A percentile compares a stretch with the other conserved stretches of the same genome.
phyloP scores from a whole-genome alignment of 2,888 invertebrate species.

The Brachyptera putata region DNA sequence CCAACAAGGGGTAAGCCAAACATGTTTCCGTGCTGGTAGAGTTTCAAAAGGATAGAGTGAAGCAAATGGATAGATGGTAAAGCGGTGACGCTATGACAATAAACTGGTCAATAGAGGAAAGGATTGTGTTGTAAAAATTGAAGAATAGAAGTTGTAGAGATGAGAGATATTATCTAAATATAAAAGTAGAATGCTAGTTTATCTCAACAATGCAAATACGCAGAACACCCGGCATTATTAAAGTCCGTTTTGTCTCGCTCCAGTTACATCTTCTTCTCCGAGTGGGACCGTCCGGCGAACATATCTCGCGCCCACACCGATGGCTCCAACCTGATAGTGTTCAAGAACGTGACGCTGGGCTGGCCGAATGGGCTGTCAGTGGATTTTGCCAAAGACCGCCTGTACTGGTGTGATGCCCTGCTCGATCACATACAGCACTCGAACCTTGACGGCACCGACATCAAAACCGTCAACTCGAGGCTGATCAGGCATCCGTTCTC shows the following conservation, averaged over 20 bases:
- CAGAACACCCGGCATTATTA: too few species aligned
- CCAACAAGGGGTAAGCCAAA: constrained; percentile 74
- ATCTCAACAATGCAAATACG: too few species aligned
- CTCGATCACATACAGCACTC: constrained; percentile 95
- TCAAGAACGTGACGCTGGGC: constrained; percentile 85
- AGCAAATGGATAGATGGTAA: too few species aligned
- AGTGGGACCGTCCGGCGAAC: constrained; percentile 95
- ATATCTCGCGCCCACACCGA: constrained; percentile 91
- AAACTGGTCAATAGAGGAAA: too few species aligned
- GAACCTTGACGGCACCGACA: constrained; percentile 84
- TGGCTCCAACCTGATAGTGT: constrained; percentile 80
- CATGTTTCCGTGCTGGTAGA: too few species aligned
- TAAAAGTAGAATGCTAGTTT: too few species aligned
- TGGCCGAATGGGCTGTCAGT: constrained; percentile 98
- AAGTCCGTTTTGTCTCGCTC: too few species aligned
- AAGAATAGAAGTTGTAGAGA: too few species aligned
- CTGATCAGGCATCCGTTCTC: constrained; percentile 87
- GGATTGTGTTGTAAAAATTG: too few species aligned
- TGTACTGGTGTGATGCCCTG: constrained; percentile 97
- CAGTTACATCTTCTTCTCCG: constrained; percentile 85
- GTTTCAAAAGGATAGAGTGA: too few species aligned
- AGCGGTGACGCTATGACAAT: too few species aligned
- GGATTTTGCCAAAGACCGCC: constrained; percentile 78
- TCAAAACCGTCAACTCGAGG: constrained; percentile 81
- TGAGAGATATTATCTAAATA: too few species aligned